Percentiles rank a stretch among this genome's conserved stretches.
phyloP scores from a whole-genome alignment of 2,797 vertebrate species.

The Dipus sagitta region DNA sequence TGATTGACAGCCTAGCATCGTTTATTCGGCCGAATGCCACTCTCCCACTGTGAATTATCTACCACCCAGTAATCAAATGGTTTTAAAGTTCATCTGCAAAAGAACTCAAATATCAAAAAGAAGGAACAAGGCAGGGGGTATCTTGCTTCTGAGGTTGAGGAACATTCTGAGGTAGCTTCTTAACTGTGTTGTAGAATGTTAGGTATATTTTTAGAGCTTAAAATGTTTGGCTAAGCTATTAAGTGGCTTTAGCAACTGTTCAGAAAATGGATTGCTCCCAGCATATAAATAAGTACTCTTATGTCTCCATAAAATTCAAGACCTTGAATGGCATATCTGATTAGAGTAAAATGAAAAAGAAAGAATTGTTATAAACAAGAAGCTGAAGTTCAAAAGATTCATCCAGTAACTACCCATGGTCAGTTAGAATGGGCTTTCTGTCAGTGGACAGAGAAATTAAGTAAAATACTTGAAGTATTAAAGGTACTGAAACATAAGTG shows the following conservation, averaged over 20 bases:
- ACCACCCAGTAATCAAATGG: slow-evolving; percentile 33
- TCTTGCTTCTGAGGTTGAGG: slow-evolving; percentile 37
- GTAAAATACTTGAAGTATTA: slow-evolving; percentile 63
- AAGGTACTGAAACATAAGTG: slow-evolving; percentile 56
- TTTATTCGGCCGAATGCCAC: slow-evolving; percentile 58
- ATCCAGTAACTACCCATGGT: slow-evolving; percentile 55
- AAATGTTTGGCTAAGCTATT: slow-evolving; percentile 79
- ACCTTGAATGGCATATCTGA: slow-evolving; percentile 80
- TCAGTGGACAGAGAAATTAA: slow-evolving; percentile 71
- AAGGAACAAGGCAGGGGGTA: neutral
- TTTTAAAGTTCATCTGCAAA: slow-evolving; percentile 56
- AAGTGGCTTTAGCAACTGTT: slow-evolving; percentile 80
- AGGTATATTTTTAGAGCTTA: slow-evolving; percentile 71
- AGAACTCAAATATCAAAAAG: slow-evolving; percentile 47
- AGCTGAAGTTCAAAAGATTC: slow-evolving; percentile 66
- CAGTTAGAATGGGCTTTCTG: slow-evolving; percentile 72
- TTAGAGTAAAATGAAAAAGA: slow-evolving; percentile 72
- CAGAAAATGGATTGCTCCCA: slow-evolving; percentile 75
- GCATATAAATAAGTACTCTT: slow-evolving; percentile 80
- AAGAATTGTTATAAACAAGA: slow-evolving; percentile 68
- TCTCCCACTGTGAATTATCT: slow-evolving; percentile 47
- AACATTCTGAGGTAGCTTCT: slow-evolving; percentile 48
- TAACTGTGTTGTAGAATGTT: slow-evolving; percentile 51
- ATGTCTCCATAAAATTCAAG: slow-evolving; percentile 78
- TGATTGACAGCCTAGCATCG: slow-evolving; percentile 12